Base-by-base conservation (phyloP, 2,888 invertebrate species). In the Zelleria hepariella region DNA sequence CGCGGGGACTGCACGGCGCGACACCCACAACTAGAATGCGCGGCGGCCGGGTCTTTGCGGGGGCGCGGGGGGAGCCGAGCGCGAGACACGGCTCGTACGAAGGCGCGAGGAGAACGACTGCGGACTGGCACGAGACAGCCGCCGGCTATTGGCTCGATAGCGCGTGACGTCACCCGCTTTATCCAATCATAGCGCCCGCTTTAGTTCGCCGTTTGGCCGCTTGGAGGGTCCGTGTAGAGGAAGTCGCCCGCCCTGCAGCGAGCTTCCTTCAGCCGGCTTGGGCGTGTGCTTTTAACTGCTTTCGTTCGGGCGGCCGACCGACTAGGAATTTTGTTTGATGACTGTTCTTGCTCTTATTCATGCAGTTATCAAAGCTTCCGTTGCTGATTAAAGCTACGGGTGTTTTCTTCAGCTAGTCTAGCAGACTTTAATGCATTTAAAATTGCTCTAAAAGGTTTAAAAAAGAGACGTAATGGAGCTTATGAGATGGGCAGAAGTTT, bases 11-110 rank as follows among this genome's bases (percentile, higher is more conserved):
- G 85, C 82, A 86, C 88, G 69, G 83, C 82, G 82, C 84, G 84
- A 87, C 85, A 86, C 83, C 85, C 87, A 87, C 86, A 78, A 87
- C 86, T 86, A 86, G 87, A 88, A 87, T 88, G 88, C 82, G 73
- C 85, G 85, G 81, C 79, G 80, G 78, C 78, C 73, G 55, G 48
- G 58, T 27, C 70, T 77, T 77, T 75, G 80, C 78, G 82, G 82
- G 83, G 82, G 70, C 78, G 77, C 82, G 78, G 81, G 78, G 74
- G 62, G 60, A 59, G 66, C 71, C 72, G 76, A 73, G 80, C 76
- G 80, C 82, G 78, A 81, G 78, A 86, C 87, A 83, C 87, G 71
- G 77, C 80, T 82, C 78, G 86, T 85, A 86, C 85, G 86, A 85
- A 80, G 84, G 78, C 72, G 76, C 81, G 80, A 70, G 52, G 86